Evolutionary conservation across 35 echinoderm and acorn worm genomes (phyloP), one percentile per base, ranked within the genome.

Genomic region (Chiridota heheva): DNA sequence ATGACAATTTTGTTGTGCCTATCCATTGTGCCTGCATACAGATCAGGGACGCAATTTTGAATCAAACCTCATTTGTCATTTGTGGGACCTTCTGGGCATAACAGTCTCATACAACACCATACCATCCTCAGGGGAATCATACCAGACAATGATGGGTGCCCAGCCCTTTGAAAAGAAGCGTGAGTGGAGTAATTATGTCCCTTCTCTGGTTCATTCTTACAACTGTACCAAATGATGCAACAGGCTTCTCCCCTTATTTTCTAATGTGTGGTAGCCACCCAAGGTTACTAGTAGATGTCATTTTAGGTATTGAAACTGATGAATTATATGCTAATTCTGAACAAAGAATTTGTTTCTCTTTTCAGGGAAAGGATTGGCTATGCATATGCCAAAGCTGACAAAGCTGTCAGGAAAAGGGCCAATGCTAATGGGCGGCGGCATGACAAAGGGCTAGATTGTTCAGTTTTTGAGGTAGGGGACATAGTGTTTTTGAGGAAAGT

Each of bases 121-220:
- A 88, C 48, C 86, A 88, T 64, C 86, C 75, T 36, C 72, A 88
- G 45, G 86, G 86, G 26, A 63, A 88, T 60, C 78, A n/a, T n/a
- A n/a, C n/a, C n/a, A n/a, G 18, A 35, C 29, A 18, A 7, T 80
- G 55, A 34, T 67, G 5, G 34, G 59, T 5, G 36, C 76, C 8
- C 59, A 67, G 3, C 58, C 13, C 7, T 4, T 8, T 4, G 26
- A 46, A 42, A 6, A 31, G 42, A 30, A 46, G 20, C n/a, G n/a
- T n/a, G n/a, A n/a, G n/a, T n/a, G n/a, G n/a, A n/a, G n/a, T n/a
- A 13, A 10, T 12, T 70, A 70, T 41, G 30, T 70, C 12, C 40
- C 27, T 4, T 10, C 16, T 48, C 15, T 75, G 5, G 20, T 40
- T 6, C 38, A 80, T 80, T 49, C 76, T 8, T 80, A 80, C 57